Conservation (phyloP, 2,797 vertebrate genomes). For the Diglossa cyanea region DNA sequence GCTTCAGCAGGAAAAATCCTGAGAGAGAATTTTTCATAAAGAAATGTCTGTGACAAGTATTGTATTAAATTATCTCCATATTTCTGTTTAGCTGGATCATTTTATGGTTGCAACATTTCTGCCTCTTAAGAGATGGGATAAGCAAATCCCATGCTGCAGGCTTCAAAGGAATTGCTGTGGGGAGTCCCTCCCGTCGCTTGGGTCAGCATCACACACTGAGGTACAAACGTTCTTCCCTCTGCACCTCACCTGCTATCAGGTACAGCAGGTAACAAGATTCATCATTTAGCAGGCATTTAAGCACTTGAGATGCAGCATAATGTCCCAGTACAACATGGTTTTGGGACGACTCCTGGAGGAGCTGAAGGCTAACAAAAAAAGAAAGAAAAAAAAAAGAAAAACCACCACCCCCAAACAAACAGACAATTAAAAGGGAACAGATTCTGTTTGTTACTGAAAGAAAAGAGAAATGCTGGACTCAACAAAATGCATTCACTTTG, state of each 20-base stretch:
- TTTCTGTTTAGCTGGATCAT: neutral
- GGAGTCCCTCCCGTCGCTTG: accelerated
- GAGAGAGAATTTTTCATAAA: no score
- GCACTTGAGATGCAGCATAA: neutral
- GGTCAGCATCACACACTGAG: neutral
- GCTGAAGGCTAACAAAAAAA: no score
- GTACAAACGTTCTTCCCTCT: neutral
- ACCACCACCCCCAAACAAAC: no score
- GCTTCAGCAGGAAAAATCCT: no score
- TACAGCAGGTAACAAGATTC: neutral
- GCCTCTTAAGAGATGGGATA: neutral
- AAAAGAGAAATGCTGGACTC: neutral
- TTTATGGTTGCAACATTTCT: neutral
- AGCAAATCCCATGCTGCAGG: neutral
- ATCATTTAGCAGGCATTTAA: neutral
- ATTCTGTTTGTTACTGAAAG: neutral
- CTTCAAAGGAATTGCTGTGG: neutral
- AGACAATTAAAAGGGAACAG: neutral
- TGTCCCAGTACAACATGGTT: neutral
- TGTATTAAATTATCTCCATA: neutral
- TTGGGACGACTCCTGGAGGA: neutral
- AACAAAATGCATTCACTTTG: neutral
- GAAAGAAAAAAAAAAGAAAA: no score
- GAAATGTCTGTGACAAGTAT: no score
- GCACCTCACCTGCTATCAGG: neutral